Conservation (phyloP, 2,113 vertebrate genomes). For the Hippocampus barbouri region DNA sequence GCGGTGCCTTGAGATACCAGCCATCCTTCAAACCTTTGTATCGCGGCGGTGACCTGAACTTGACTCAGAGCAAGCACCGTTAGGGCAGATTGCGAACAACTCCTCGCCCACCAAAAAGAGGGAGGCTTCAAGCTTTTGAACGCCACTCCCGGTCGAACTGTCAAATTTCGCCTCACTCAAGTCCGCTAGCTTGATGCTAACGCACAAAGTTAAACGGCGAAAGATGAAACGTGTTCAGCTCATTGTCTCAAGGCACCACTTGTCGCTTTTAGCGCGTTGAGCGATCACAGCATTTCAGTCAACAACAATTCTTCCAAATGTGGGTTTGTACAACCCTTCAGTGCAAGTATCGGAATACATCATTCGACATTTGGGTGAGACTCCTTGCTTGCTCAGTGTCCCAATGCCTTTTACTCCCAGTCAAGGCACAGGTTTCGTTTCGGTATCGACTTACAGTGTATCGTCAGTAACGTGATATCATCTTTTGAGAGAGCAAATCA, state of each 20-base stretch:
- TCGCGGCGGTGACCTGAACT: too few species aligned
- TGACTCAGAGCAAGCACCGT: too few species aligned
- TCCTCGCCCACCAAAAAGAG: too few species aligned
- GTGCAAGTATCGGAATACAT: background rate
- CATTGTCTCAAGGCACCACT: background rate
- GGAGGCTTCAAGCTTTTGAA: too few species aligned
- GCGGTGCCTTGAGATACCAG: too few species aligned
- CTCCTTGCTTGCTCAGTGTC: background rate
- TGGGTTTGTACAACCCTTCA: background rate
- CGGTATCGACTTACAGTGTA: background rate
- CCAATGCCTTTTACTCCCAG: background rate
- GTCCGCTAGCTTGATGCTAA: too few species aligned
- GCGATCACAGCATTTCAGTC: background rate
- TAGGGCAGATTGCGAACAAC: too few species aligned
- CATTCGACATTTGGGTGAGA: background rate
- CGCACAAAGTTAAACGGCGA: too few species aligned
- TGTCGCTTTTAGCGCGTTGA: background rate
- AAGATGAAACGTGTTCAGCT: too few species aligned
- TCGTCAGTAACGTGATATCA: background rate
- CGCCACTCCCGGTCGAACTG: too few species aligned
- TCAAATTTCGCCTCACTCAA: too few species aligned
- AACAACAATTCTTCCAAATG: background rate
- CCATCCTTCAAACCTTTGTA: too few species aligned
- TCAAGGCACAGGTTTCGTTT: background rate
- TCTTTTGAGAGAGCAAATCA: background rate